Evolutionary conservation across 2,888 invertebrate species (phyloP).

Genomic region (Eupithecia dodoneata): DNA sequence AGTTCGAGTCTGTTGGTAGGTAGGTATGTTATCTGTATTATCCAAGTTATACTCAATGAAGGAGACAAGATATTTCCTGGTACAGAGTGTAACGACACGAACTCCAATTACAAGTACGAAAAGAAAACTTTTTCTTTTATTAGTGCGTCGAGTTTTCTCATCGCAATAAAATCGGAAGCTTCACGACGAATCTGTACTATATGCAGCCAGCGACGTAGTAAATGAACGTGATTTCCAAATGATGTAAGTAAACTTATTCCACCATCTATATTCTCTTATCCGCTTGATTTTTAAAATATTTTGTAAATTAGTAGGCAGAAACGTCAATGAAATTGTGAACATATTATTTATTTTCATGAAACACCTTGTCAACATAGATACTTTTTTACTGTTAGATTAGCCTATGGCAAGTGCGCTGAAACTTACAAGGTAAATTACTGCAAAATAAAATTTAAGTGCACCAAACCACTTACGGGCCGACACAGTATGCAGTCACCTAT

Average conservation of each 20-base stretch:
- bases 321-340: no score
- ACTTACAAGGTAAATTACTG: no score
- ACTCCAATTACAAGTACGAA: conserved; percentile 30
- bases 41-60: background rate
- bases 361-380: no score
- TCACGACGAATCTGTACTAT: conserved; percentile 5
- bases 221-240: background rate
- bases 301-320: no score
- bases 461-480: no score
- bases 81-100: conserved; percentile 14
- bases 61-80: conserved; percentile 6
- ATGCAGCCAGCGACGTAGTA: conserved; percentile 11
- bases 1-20: background rate
- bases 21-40: background rate
- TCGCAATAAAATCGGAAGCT: conserved; percentile 27
- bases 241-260: background rate
- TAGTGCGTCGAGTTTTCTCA: conserved; percentile 25
- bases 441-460: no score
- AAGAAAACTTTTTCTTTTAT: conserved; percentile 25
- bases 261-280: no score
- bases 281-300: no score
- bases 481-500: no score
- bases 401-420: no score
- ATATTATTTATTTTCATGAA: no score
- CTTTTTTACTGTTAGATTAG: no score